Evolutionary conservation across 2,113 vertebrate genomes (phyloP).

Genomic region (Struthidea cinerea): DNA sequence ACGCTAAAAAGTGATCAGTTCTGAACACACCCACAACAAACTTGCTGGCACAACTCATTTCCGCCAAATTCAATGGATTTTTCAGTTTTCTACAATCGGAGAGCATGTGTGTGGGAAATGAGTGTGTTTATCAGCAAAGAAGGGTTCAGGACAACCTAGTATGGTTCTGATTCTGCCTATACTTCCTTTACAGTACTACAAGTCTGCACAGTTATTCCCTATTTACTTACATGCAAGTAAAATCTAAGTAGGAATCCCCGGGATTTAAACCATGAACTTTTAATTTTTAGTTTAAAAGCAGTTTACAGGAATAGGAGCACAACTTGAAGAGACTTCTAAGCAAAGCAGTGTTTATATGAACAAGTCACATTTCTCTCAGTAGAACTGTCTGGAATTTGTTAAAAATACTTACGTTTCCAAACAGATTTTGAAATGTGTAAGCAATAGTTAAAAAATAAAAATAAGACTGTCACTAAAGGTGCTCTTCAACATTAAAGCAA

Average conservation of each 20-base stretch:
- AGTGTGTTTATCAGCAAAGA: not conserved
- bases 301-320: not conserved
- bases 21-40: not conserved
- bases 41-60: not conserved
- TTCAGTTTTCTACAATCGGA: not conserved
- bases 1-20: slow-evolving; percentile 1
- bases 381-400: not conserved
- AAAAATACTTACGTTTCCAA: not conserved
- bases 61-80: not conserved
- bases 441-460: not conserved
- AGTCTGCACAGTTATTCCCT: not conserved
- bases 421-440: not conserved
- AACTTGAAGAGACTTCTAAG: not conserved
- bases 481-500: not conserved
- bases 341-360: not conserved
- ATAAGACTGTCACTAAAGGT: not conserved
- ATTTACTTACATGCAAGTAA: not conserved
- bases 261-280: not conserved
- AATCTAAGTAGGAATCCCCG: not conserved
- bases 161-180: not conserved
- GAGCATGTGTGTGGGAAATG: not conserved
- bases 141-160: not conserved
- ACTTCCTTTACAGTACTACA: not conserved
- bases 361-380: not conserved
- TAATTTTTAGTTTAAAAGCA: not conserved